Base-by-base conservation (phyloP, 2,888 invertebrate genomes). In the Balanococcus diminutus region DNA sequence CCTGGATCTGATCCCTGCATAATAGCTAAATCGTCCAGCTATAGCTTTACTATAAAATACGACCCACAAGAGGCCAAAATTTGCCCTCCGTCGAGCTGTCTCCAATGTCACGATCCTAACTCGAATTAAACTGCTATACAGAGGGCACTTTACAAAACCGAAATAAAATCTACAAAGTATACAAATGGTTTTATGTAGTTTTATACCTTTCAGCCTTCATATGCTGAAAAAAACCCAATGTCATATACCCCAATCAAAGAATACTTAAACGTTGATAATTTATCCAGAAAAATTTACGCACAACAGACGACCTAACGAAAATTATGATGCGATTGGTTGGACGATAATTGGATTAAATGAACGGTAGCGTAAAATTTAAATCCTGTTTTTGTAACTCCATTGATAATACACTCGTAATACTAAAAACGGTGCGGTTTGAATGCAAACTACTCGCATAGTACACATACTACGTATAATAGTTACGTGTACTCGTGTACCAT, bases 311-410 rank as follows among this genome's bases (percentile, higher is more conserved):
- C 19, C 22, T 11, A 67, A 67, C 25, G 28, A 67, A 67, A 67
- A 67, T 25, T 67, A 51, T 51, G 19, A 51, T 67, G 9, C 61
- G 28, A 67, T 67, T 67, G 9, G 61, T 67, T n/a, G n/a, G 75
- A n/a, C n/a, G 8, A 32, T 75, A 75, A 75, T 75, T 75, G 75
- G 75, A 75, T 75, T 75, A 75, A 75, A 75, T 75, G 75, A 75
- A 75, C n/a, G 75, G 31, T 75, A 75, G 75, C 75, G 75, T 75
- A 32, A 75, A 75, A 32, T 75, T 75, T 75, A 75, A 75, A 75
- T 75, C 75, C 75, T 75, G 75, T 75, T 75, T 75, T 75, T 75
- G 75, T 75, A 75, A 75, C n/a, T 75, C 32, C 75, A 75, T 75
- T 75, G 75, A 75, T 75, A 72, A 72, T 25, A 25, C 14, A 25